Conservation (phyloP, 2,113 vertebrate genomes). For the Petroica traversi region DNA sequence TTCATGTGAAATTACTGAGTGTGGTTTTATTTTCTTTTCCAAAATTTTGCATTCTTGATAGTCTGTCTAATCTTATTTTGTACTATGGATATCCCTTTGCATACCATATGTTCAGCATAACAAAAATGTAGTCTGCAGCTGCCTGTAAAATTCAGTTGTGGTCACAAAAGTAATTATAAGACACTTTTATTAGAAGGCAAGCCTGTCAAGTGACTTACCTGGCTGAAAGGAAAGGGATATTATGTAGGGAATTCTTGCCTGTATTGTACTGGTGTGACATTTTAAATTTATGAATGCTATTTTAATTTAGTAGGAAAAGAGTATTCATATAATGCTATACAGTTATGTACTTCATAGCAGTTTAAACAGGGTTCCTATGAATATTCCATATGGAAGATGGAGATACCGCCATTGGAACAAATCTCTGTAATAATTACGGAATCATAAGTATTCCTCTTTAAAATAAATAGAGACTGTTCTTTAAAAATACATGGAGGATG, state of each 20-base stretch:
- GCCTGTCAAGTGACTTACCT: slow-evolving; percentile 32
- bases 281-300: slow-evolving; percentile 49
- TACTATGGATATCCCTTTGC: slow-evolving; percentile 15
- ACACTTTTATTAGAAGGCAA: slow-evolving; percentile 50
- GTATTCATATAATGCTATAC: slow-evolving; percentile 1
- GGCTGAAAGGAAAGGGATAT: slow-evolving; percentile 46
- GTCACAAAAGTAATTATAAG: slow-evolving; percentile 24
- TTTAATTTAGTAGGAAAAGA: slow-evolving; percentile 33
- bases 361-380: slow-evolving; percentile 14
- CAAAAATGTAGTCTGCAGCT: slow-evolving; percentile 25
- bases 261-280: slow-evolving; percentile 8
- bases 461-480: slow-evolving; percentile 40
- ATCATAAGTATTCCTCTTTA: slow-evolving; percentile 33
- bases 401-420: background rate
- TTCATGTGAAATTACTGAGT: background rate
- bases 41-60: slow-evolving; percentile 24
- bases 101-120: slow-evolving; percentile 4
- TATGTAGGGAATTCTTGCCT: slow-evolving; percentile 50
- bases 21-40: background rate
- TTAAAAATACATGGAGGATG: slow-evolving; percentile 36
- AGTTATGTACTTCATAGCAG: background rate
- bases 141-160: slow-evolving; percentile 26
- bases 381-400: background rate
- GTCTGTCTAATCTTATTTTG: background rate
- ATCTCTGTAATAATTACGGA: slow-evolving; percentile 8